Conservation (phyloP, 2,113 vertebrate species). For the Microcebus murinus region DNA sequence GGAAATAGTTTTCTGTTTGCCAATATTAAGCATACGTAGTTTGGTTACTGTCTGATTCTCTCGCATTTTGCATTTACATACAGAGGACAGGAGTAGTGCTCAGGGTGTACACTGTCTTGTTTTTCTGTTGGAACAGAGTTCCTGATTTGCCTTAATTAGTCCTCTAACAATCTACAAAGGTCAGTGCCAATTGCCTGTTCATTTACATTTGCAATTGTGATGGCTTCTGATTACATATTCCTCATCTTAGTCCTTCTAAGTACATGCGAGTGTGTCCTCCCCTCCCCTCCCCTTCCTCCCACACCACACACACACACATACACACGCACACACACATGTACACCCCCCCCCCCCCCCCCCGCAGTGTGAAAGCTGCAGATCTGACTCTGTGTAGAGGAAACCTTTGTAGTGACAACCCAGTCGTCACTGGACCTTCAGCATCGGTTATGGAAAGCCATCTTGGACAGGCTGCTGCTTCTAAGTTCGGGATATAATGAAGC, state of each 20-base stretch:
- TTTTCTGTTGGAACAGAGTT: constrained; percentile 81
- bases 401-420: constrained; percentile 50
- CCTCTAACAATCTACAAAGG: constrained; percentile 89
- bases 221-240: constrained; percentile 88
- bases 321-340: neutral
- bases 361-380: neutral
- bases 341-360: neutral
- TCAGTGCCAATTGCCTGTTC: constrained; percentile 87
- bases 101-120: constrained; percentile 76
- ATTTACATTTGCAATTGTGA: constrained; percentile 89
- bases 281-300: neutral
- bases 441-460: constrained; percentile 62
- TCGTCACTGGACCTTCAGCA: neutral
- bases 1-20: neutral
- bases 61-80: neutral
- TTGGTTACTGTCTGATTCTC: neutral
- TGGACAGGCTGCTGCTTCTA: constrained; percentile 58
- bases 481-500: constrained; percentile 88
- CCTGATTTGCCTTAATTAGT: constrained; percentile 89
- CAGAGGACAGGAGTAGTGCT: constrained; percentile 62
- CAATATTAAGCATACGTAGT: neutral
- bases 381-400: neutral
- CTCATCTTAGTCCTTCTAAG: constrained; percentile 79
- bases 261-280: neutral
- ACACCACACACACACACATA: neutral